Percentiles rank a stretch among this genome's conserved stretches.
Evolutionary conservation across 2,113 vertebrate genomes (phyloP).

Genomic region (Steatornis caripensis): DNA sequence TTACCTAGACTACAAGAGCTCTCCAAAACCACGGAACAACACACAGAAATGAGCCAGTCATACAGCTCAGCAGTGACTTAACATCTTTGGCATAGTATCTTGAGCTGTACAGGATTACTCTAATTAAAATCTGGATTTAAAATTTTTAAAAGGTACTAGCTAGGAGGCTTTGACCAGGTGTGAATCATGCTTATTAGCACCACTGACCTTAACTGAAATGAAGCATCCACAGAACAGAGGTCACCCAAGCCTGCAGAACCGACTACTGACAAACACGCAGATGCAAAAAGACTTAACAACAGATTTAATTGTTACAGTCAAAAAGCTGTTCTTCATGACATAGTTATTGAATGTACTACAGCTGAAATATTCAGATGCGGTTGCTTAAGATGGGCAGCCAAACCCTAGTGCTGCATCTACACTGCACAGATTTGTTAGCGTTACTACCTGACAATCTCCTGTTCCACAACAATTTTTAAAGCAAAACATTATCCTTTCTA

Average conservation of each 20-base stretch:
- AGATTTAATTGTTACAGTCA: not conserved
- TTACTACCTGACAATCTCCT: not conserved
- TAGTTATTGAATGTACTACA: not conserved
- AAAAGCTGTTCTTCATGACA: not conserved
- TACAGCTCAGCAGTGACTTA: not conserved
- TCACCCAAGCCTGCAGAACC: not conserved
- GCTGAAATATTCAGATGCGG: not conserved
- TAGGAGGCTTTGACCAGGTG: not conserved
- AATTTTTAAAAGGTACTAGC: not conserved
- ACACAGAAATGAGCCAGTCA: not conserved
- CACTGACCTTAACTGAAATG: not conserved
- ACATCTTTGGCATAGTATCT: not conserved
- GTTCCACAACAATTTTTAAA: not conserved
- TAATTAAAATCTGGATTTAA: not conserved
- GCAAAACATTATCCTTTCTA: not conserved
- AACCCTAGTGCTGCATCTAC: not conserved
- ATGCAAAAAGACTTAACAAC: not conserved
- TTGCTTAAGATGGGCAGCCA: not conserved
- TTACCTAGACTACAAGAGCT: slow-evolving; percentile 55
- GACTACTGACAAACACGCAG: not conserved
- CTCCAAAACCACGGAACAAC: not conserved
- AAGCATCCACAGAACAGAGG: not conserved
- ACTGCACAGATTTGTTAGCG: not conserved
- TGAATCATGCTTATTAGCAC: not conserved
- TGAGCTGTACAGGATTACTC: not conserved